These are phyloP conservation scores for Trichonephila inaurata DNA, from an alignment of 1,140 invertebrate species.

Conservation along the genomic window DNA sequence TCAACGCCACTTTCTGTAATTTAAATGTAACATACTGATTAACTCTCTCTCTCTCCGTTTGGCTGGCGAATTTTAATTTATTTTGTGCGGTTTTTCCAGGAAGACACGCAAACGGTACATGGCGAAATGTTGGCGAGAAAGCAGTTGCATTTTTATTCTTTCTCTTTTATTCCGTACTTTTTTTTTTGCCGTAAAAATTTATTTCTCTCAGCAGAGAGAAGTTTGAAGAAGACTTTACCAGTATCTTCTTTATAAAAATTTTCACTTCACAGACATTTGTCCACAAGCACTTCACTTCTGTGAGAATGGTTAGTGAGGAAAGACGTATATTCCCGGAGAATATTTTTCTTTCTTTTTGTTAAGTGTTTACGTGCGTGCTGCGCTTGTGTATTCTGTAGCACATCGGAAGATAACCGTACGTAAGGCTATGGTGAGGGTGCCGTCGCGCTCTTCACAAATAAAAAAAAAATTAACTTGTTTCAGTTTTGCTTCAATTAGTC, in stretches of 20 bases:
- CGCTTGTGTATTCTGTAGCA: neutral
- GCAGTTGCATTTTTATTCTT: neutral
- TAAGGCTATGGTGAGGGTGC: neutral
- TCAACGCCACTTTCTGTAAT: conserved; percentile 70
- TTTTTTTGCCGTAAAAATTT: neutral
- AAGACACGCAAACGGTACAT: conserved; percentile 41
- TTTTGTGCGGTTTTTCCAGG: conserved; percentile 25
- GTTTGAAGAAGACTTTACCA: conserved; percentile 27
- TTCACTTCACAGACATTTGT: conserved; percentile 5
- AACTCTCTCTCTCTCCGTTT: conserved; percentile 46
- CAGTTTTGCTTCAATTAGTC: neutral
- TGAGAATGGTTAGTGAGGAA: neutral
- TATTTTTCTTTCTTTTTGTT: neutral
- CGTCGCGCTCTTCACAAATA: neutral
- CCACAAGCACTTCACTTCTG: neutral
- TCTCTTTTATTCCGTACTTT: conserved; percentile 6
- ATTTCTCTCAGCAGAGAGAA: neutral
- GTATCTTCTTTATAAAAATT: neutral
- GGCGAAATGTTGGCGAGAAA: neutral
- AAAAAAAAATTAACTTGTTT: too few species aligned
- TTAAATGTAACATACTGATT: conserved; percentile 72
- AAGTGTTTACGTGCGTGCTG: conserved; percentile 11
- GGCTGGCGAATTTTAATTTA: conserved; percentile 69
- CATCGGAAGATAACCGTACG: neutral
- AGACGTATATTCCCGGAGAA: neutral